Conservation (phyloP, 2,888 invertebrate genomes). For the Aphelenchoides bicaudatus region DNA sequence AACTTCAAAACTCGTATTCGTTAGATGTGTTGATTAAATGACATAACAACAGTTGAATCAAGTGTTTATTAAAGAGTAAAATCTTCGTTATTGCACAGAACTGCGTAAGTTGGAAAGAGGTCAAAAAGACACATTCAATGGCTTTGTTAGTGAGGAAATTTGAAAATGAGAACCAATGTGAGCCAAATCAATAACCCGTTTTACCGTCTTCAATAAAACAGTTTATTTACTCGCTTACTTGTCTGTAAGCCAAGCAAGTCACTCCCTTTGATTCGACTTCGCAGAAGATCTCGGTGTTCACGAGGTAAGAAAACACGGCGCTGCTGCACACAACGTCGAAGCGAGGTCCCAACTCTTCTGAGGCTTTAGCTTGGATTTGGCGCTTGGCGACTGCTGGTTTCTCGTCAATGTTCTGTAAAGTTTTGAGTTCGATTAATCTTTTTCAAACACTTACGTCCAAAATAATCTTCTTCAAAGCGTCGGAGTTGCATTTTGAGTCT, state of each 20-base stretch:
- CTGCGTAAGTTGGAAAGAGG: not conserved
- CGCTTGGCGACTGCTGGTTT: slow-evolving; percentile 50
- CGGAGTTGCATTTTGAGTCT: slow-evolving; percentile 28
- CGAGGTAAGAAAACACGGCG: slow-evolving; percentile 56
- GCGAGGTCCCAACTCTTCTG: slow-evolving; percentile 44
- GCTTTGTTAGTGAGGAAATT: slow-evolving; percentile 3
- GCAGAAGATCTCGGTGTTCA: slow-evolving; percentile 42
- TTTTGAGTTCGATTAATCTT: slow-evolving; percentile 7
- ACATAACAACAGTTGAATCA: no score
- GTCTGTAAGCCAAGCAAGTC: slow-evolving; percentile 56
- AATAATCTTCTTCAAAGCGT: slow-evolving; percentile 28
- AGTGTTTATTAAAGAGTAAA: no score
- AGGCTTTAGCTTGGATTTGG: slow-evolving; percentile 44
- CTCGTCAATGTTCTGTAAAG: slow-evolving; percentile 50
- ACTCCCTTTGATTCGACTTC: slow-evolving; percentile 44
- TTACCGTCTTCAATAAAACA: slow-evolving; percentile 47
- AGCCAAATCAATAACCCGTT: not conserved
- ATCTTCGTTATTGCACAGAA: no score
- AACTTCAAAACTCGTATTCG: no score
- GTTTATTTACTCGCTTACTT: slow-evolving; percentile 52
- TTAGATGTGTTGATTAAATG: no score
- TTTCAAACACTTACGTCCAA: slow-evolving; percentile 20
- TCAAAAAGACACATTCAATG: slow-evolving; percentile 6
- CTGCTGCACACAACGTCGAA: slow-evolving; percentile 56
- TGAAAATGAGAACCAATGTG: not conserved